Evolutionary conservation across 2,888 invertebrate genomes (phyloP).

Genomic region (Zele albiditarsus): DNA sequence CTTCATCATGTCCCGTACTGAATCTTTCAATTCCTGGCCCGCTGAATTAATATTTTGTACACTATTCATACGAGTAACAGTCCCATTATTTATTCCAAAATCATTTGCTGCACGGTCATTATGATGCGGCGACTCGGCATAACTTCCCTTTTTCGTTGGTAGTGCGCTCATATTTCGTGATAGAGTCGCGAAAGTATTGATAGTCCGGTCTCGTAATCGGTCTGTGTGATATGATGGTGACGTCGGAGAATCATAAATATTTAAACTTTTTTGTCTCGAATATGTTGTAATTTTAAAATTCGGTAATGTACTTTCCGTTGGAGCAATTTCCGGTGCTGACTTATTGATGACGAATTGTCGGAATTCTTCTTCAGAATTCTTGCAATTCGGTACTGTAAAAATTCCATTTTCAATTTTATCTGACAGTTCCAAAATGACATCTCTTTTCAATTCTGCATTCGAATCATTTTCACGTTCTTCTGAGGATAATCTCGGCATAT

Average conservation of each 20-base stretch:
- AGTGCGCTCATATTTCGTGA: constrained; percentile 43
- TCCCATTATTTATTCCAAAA: neutral
- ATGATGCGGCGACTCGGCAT: neutral
- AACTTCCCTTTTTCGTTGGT: neutral
- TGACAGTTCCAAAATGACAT: constrained; percentile 63
- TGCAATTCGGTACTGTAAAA: constrained; percentile 43
- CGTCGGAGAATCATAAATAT: constrained; percentile 60
- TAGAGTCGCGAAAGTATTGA: constrained; percentile 53
- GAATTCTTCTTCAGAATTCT: constrained; percentile 48
- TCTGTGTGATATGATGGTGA: constrained; percentile 19
- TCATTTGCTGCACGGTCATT: neutral
- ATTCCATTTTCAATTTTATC: constrained; percentile 60
- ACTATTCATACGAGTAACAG: constrained; percentile 39
- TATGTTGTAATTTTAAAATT: constrained; percentile 70
- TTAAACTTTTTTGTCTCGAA: constrained; percentile 62
- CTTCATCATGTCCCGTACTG: neutral
- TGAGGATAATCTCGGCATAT: neutral
- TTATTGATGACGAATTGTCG: constrained; percentile 37
- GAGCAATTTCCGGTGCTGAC: constrained; percentile 61
- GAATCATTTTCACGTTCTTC: constrained; percentile 39
- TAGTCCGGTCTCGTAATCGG: constrained; percentile 47
- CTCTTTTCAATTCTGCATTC: constrained; percentile 55
- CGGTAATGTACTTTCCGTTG: constrained; percentile 65
- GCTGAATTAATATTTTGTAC: constrained; percentile 32
- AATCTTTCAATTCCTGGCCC: constrained; percentile 31